A percentile compares a stretch with the other conserved stretches of the same genome.
Evolutionary conservation across 2,888 invertebrate species (phyloP).

Genomic region (Thysanoteuthis rhombus): DNA sequence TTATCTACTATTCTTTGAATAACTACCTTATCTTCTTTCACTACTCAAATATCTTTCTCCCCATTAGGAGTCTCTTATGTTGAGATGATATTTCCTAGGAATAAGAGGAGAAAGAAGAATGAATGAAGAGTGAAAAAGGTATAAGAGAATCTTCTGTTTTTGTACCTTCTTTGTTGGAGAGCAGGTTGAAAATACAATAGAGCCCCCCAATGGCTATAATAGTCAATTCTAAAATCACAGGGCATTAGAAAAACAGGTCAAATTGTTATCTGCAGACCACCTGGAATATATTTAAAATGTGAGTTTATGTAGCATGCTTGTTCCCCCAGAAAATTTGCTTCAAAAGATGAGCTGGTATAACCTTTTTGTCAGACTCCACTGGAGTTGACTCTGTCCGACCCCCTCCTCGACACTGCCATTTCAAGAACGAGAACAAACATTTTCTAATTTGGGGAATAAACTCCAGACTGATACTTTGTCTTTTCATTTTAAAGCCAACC

Average conservation of each 20-base stretch:
- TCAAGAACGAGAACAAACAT: too few relatives aligned
- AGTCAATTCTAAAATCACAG: background rate
- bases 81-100: background rate
- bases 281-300: background rate
- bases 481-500: too few relatives aligned
- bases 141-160: background rate
- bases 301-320: background rate
- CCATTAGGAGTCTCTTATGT: background rate
- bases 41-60: background rate
- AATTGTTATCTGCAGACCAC: background rate
- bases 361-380: too few relatives aligned
- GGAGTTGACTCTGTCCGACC: too few relatives aligned
- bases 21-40: background rate
- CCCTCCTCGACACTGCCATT: too few relatives aligned
- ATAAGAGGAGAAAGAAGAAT: too few relatives aligned
- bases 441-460: too few relatives aligned
- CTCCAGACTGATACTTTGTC: too few relatives aligned
- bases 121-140: background rate
- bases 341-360: background rate
- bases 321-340: background rate
- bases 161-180: background rate
- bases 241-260: background rate
- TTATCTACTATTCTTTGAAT: background rate
- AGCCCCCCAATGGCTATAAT: background rate
- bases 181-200: background rate